These are phyloP conservation scores for Drosophila tristis DNA, from an alignment of 1,140 invertebrate genomes.

Conservation along the genomic window DNA sequence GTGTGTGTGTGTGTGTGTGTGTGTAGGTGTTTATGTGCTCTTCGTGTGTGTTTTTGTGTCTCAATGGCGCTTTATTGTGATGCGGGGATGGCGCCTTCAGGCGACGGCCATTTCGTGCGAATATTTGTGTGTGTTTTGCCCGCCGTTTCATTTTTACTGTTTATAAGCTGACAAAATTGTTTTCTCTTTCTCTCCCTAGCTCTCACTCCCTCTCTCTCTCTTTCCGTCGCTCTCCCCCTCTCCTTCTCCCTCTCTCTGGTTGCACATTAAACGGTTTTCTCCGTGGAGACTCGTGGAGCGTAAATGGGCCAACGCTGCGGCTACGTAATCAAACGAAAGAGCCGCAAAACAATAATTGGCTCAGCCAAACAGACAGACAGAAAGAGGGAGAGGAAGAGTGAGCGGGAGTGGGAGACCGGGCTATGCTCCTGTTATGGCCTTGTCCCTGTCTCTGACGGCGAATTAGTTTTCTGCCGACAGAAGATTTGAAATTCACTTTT, in stretches of 20 bases:
- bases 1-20: neutral
- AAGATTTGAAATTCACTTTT: neutral
- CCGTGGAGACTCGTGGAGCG: constrained; percentile 33
- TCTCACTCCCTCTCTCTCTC: constrained; percentile 8
- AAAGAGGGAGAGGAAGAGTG: no score
- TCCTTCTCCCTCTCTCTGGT: constrained; percentile 3
- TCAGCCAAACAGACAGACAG: constrained; percentile 1
- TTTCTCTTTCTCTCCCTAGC: constrained; percentile 27
- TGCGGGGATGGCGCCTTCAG: constrained; percentile 28
- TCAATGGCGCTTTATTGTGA: constrained; percentile 68
- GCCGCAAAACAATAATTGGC: constrained; percentile 64
- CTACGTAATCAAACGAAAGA: constrained; percentile 60
- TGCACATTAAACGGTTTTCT: constrained; percentile 46
- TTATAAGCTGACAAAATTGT: constrained; percentile 77
- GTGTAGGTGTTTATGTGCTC: constrained; percentile 28
- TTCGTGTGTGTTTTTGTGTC: constrained; percentile 26
- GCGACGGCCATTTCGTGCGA: constrained; percentile 6
- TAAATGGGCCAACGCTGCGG: constrained; percentile 57
- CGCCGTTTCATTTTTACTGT: constrained; percentile 74
- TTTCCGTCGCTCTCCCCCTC: neutral
- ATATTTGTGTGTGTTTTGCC: constrained; percentile 54
- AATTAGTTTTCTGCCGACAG: no score
- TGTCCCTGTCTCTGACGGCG: constrained; percentile 37
- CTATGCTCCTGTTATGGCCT: constrained; percentile 10
- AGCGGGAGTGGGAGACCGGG: no score